These are phyloP conservation scores for Muscina levida DNA, from an alignment of 2,888 invertebrate genomes.

Conservation along the genomic window DNA sequence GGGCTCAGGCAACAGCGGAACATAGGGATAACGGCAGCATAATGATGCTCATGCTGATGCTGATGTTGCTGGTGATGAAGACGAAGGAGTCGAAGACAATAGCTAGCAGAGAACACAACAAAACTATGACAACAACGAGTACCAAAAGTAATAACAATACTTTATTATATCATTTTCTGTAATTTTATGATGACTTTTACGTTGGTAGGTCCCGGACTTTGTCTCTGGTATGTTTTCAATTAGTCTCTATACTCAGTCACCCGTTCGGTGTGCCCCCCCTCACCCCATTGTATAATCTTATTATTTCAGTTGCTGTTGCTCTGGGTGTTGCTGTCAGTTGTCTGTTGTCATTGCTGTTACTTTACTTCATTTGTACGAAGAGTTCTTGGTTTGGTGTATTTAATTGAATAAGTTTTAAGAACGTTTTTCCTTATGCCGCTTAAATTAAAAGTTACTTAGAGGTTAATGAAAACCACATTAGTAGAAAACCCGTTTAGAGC, in stretches of 20 bases:
- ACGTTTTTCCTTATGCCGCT: slow-evolving; percentile 50
- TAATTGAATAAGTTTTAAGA: slow-evolving; percentile 63
- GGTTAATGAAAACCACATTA: slow-evolving; percentile 64
- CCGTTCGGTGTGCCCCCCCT: no score
- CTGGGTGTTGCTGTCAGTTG: no score
- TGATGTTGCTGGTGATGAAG: background rate
- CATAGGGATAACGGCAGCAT: background rate
- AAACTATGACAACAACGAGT: background rate
- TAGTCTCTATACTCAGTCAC: background rate
- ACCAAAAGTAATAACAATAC: slow-evolving; percentile 53
- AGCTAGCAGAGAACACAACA: slow-evolving; percentile 1
- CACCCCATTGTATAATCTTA: no score
- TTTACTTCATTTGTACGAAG: slow-evolving; percentile 34
- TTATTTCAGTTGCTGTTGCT: no score
- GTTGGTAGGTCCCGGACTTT: slow-evolving; percentile 32
- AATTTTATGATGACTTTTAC: slow-evolving; percentile 61
- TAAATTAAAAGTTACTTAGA: slow-evolving; percentile 65
- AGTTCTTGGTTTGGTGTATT: slow-evolving; percentile 51
- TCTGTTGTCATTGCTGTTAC: no score
- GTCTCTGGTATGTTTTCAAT: slow-evolving; percentile 31
- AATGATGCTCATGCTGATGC: slow-evolving; percentile 2
- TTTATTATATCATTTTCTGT: slow-evolving; percentile 60
- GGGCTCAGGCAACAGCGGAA: slow-evolving; percentile 21
- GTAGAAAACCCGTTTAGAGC: slow-evolving; percentile 42
- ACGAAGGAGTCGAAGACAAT: background rate